Percentiles rank a stretch among this genome's conserved stretches.
Conservation (phyloP, 2,797 vertebrate species). For the Pangasius larnaudii region DNA sequence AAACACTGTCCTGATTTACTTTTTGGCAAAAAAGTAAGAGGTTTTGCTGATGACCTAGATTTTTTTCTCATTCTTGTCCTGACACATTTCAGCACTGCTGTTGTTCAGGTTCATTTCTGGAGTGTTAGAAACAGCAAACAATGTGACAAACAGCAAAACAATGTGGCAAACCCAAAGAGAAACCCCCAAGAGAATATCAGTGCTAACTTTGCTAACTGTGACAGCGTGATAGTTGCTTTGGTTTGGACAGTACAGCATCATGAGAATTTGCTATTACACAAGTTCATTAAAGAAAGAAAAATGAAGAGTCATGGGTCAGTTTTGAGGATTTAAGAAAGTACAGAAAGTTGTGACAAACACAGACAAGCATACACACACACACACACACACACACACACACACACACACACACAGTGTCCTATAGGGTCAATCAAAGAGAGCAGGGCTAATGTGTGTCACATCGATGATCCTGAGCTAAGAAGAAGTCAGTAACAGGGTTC, state of each 20-base stretch:
- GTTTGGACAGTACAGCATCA: background rate
- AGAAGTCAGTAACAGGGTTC: conserved; percentile 66
- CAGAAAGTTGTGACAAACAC: background rate
- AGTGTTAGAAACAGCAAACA: background rate
- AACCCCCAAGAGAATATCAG: background rate
- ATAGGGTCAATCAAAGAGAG: conserved; percentile 58
- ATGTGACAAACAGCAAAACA: background rate
- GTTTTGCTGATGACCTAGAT: background rate
- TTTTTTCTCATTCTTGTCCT: background rate
- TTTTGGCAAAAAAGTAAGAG: background rate
- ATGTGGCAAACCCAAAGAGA: background rate
- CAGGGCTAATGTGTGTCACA: conserved; percentile 74
- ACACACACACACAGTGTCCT: conserved; percentile 3
- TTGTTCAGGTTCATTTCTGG: background rate
- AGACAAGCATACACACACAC: background rate
- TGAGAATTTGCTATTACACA: background rate
- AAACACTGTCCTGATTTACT: background rate
- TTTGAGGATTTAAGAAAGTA: background rate
- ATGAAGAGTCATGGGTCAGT: background rate
- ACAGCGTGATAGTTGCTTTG: background rate
- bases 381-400: background rate
- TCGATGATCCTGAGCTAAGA: conserved; percentile 67
- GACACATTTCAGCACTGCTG: background rate
- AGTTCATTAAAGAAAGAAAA: background rate
- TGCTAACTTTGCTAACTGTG: background rate